Evolutionary conservation across 2,888 invertebrate genomes (phyloP).

Genomic region (Zaprionus lineosus): DNA sequence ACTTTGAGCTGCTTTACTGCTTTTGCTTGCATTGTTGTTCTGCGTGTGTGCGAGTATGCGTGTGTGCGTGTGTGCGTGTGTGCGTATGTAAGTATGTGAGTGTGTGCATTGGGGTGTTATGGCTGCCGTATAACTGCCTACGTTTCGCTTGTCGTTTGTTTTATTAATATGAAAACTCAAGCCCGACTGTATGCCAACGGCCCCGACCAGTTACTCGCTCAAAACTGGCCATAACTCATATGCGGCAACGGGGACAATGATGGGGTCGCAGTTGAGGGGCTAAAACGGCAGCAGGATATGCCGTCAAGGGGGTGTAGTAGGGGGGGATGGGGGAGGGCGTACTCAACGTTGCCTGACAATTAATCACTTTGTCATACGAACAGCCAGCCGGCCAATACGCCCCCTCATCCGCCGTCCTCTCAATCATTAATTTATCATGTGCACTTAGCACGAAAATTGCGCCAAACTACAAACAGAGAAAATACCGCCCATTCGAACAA

Average conservation of each 20-base stretch:
- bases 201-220: constrained; percentile 34
- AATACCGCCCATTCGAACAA: neutral
- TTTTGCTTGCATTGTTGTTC: too few species aligned
- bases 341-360: constrained; percentile 47
- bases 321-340: neutral
- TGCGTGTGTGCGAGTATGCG: neutral
- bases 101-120: constrained; percentile 7
- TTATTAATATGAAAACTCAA: constrained; percentile 47
- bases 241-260: constrained; percentile 7
- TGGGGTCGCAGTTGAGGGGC: too few species aligned
- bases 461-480: constrained; percentile 51
- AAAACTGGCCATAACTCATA: constrained; percentile 47
- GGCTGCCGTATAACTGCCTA: constrained; percentile 21
- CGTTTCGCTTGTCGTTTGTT: constrained; percentile 36
- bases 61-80: neutral
- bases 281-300: neutral
- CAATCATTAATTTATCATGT: constrained; percentile 74
- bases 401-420: constrained; percentile 5
- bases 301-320: neutral
- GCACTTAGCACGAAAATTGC: constrained; percentile 72
- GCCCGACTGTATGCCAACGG: constrained; percentile 9
- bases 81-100: constrained; percentile 3
- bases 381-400: constrained; percentile 9
- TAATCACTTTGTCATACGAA: constrained; percentile 67
- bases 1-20: constrained; percentile 45